Evolutionary conservation across 2,113 vertebrate species (phyloP).

Genomic region (Circaetus gallicus): DNA sequence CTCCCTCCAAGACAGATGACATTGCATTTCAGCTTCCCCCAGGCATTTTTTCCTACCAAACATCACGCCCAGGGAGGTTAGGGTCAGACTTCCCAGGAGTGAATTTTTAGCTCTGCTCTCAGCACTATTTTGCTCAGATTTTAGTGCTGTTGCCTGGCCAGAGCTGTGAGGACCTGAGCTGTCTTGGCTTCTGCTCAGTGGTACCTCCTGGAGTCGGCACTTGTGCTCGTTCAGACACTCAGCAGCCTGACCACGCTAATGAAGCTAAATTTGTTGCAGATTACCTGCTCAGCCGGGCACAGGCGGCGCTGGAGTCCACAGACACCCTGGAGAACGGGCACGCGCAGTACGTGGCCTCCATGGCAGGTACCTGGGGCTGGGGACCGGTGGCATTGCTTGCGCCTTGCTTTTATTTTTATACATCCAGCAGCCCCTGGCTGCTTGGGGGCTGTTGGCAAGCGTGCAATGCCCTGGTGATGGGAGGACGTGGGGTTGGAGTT

Average conservation of each 20-base stretch:
- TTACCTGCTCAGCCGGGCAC: constrained; percentile 88
- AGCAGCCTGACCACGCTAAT: fast-evolving
- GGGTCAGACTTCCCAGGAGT: not conserved
- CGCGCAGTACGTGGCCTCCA: constrained; percentile 79
- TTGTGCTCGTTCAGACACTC: fast-evolving
- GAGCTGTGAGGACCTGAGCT: fast-evolving
- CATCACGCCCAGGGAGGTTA: fast-evolving
- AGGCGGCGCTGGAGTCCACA: constrained; percentile 82
- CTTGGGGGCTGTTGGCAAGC: fast-evolving
- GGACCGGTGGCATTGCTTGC: not conserved
- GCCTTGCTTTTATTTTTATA: not conserved
- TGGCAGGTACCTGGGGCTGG: constrained; percentile 75
- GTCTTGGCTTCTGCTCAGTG: not conserved
- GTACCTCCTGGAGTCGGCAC: fast-evolving
- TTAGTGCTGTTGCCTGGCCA: not conserved
- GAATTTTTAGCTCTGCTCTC: not conserved
- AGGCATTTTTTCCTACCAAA: not conserved
- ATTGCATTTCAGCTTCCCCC: not conserved
- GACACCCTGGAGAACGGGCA: constrained; percentile 82
- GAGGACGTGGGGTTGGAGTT: fast-evolving
- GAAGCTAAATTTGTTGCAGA: constrained; percentile 67
- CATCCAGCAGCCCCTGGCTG: not conserved
- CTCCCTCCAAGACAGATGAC: fast-evolving
- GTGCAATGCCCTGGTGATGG: not conserved
- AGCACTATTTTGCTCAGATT: not conserved